Percentiles rank a stretch among this genome's conserved stretches.
These are phyloP conservation scores for Drosophila rellima DNA, from an alignment of 2,888 invertebrate species.

Conservation along the genomic window DNA sequence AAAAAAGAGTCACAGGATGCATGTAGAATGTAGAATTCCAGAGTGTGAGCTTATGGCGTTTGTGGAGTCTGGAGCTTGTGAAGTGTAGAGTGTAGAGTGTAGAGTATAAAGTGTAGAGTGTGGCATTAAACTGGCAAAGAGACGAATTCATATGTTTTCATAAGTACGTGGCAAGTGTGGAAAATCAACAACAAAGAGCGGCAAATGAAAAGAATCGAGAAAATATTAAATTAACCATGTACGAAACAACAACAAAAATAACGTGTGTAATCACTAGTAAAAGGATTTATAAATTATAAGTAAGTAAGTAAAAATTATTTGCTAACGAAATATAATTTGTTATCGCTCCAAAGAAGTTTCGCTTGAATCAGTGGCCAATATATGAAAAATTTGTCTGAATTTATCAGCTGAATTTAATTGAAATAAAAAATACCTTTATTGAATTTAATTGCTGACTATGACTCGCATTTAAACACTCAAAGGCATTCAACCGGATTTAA, in stretches of 20 bases:
- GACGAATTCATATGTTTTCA: conserved; percentile 51
- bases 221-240: conserved; percentile 70
- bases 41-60: conserved; percentile 10
- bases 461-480: too few species aligned
- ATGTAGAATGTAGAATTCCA: conserved; percentile 26
- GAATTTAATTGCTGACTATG: too few species aligned
- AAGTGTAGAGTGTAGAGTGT: neutral
- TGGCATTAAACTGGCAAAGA: conserved; percentile 8
- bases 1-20: conserved; percentile 40
- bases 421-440: too few species aligned
- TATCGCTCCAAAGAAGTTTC: too few species aligned
- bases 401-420: too few species aligned
- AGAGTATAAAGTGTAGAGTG: conserved; percentile 6
- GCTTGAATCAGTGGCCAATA: too few species aligned
- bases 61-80: conserved; percentile 2
- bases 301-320: too few species aligned
- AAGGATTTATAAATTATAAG: too few species aligned
- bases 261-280: too few species aligned
- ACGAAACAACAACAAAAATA: conserved; percentile 19
- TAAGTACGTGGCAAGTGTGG: conserved; percentile 62
- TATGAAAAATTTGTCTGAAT: too few species aligned
- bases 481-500: too few species aligned
- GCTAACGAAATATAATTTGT: too few species aligned
- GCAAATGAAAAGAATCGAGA: conserved; percentile 54
- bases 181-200: conserved; percentile 45